Evolutionary conservation across 2,113 vertebrate species (phyloP).

Genomic region (Xyliphius kryptos): DNA sequence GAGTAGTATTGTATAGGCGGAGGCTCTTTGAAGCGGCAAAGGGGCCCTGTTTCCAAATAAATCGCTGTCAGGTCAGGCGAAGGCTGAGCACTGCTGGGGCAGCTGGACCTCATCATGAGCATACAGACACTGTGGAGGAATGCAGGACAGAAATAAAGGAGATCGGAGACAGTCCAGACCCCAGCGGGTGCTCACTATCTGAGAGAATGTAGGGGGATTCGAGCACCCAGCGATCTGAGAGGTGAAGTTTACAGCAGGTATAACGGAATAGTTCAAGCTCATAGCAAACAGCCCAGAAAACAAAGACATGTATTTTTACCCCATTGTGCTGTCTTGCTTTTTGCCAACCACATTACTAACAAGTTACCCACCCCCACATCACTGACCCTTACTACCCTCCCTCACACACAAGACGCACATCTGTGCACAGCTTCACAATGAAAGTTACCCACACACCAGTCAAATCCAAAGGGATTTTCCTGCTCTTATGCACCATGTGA

Average conservation of each 20-base stretch:
- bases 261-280: neutral
- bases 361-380: neutral
- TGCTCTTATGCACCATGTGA: neutral
- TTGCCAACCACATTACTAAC: neutral
- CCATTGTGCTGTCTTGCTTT: no score
- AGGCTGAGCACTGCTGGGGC: slow-evolving; percentile 9
- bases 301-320: neutral
- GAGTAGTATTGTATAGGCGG: slow-evolving; percentile 31
- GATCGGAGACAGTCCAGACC: slow-evolving; percentile 23
- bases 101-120: slow-evolving; percentile 39
- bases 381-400: slow-evolving; percentile 6
- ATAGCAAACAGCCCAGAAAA: slow-evolving; percentile 7
- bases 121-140: slow-evolving; percentile 33
- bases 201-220: slow-evolving; percentile 17
- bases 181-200: slow-evolving; percentile 17
- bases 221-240: slow-evolving; percentile 4
- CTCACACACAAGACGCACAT: no score
- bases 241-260: slow-evolving; percentile 14
- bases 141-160: slow-evolving; percentile 29
- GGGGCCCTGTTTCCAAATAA: slow-evolving; percentile 35
- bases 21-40: slow-evolving; percentile 2
- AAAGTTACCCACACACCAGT: slow-evolving; percentile 17
- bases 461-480: slow-evolving; percentile 17
- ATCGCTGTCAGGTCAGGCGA: slow-evolving; percentile 27
- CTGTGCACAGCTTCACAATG: slow-evolving; percentile 31